A percentile compares a stretch with the other conserved stretches of the same genome.
These are phyloP conservation scores for Hedychridium roseum DNA, from an alignment of 2,888 invertebrate species.

Conservation along the genomic window DNA sequence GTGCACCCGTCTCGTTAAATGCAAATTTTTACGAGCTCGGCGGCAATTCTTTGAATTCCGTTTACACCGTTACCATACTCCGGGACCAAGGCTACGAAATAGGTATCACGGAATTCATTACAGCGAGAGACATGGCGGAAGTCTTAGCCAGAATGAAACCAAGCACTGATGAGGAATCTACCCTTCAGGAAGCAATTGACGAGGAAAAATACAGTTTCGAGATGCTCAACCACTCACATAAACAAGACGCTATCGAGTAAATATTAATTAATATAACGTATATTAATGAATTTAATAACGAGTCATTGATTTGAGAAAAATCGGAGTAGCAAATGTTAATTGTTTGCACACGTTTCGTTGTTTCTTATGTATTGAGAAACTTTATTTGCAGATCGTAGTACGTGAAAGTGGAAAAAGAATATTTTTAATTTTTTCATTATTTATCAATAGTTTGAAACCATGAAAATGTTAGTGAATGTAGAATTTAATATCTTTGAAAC, in stretches of 20 bases:
- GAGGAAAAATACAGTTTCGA: conserved; percentile 65
- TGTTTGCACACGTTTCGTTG: not conserved
- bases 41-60: conserved; percentile 87
- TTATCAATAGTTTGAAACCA: no score
- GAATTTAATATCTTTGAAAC: no score
- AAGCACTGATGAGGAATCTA: conserved; percentile 43
- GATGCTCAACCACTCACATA: conserved; percentile 71
- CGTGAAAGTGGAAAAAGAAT: no score
- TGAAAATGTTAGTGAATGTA: no score
- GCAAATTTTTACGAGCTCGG: conserved; percentile 86
- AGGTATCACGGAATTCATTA: conserved; percentile 83
- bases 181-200: conserved; percentile 42
- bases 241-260: conserved; percentile 76
- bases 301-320: not conserved
- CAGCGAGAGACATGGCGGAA: conserved; percentile 75
- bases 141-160: conserved; percentile 71
- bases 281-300: not conserved
- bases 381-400: no score
- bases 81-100: conserved; percentile 81
- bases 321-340: not conserved
- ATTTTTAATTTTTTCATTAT: no score
- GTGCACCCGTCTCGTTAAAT: conserved; percentile 70
- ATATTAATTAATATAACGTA: conserved; percentile 45
- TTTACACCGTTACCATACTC: conserved; percentile 80
- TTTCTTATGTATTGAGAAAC: not conserved